Conservation (phyloP, 1,140 invertebrate species). For the Potamilus streckersoni region DNA sequence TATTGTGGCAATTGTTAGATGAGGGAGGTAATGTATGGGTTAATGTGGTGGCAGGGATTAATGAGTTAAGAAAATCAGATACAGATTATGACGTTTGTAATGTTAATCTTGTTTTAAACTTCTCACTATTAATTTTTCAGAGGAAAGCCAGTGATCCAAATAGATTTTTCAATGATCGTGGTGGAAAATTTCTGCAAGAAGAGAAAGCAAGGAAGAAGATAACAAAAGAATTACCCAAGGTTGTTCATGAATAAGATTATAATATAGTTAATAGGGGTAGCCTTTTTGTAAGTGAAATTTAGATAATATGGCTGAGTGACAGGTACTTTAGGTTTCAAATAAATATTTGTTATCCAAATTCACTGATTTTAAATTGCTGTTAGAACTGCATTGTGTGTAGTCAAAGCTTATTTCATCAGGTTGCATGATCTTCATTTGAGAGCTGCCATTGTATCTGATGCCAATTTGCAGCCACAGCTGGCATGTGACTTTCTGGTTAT, state of each 20-base stretch:
- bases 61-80: not conserved
- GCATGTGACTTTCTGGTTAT: too few species aligned
- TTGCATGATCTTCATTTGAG: too few species aligned
- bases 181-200: constrained; percentile 83
- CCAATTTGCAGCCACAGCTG: too few species aligned
- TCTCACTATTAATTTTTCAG: constrained; percentile 39
- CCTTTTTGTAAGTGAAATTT: not conserved
- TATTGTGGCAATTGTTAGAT: too few species aligned
- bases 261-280: not conserved
- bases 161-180: constrained; percentile 85
- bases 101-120: not conserved
- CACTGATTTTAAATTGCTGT: not conserved
- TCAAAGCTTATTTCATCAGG: too few species aligned
- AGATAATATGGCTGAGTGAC: not conserved
- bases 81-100: too few species aligned
- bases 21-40: too few species aligned
- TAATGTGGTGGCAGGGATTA: not conserved
- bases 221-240: constrained; percentile 72
- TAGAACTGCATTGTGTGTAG: too few species aligned
- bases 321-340: not conserved
- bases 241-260: constrained; percentile 29
- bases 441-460: too few species aligned
- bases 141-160: constrained; percentile 79
- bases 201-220: constrained; percentile 85
- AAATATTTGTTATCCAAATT: not conserved